Evolutionary conservation across 2,113 vertebrate genomes (phyloP).

Genomic region (Microtus richardsoni): DNA sequence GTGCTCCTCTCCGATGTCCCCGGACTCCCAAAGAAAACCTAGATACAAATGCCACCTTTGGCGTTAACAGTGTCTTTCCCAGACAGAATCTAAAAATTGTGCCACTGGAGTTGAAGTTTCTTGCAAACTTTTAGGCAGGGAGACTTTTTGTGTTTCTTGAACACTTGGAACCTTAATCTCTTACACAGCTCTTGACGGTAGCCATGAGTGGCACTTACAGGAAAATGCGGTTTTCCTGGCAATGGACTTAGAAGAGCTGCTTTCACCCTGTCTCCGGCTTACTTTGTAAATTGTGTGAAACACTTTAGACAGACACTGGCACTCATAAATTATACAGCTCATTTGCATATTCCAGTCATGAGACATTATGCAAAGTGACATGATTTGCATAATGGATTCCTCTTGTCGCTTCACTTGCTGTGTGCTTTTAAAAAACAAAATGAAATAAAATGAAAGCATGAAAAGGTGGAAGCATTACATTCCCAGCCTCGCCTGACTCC

Average conservation of each 20-base stretch:
- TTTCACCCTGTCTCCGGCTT: conserved; percentile 78
- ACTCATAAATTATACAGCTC: conserved; percentile 97
- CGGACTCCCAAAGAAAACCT: not conserved
- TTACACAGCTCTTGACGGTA: conserved; percentile 54
- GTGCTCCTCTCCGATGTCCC: not conserved
- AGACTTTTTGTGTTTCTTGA: conserved; percentile 65
- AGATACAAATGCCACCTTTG: conserved; percentile 40
- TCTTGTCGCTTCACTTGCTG: conserved; percentile 94
- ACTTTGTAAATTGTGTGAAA: conserved; percentile 96
- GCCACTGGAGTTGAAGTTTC: not conserved
- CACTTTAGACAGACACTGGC: conserved; percentile 93
- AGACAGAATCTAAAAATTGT: not conserved
- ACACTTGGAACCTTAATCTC: conserved; percentile 53
- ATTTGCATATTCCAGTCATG: conserved; percentile 98
- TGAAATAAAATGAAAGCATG: conserved; percentile 87
- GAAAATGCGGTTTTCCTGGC: conserved; percentile 76
- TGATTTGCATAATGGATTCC: conserved; percentile 98
- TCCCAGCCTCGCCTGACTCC: conserved; percentile 68
- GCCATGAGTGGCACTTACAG: conserved; percentile 70
- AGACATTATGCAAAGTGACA: conserved; percentile 96
- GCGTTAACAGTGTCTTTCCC: not conserved
- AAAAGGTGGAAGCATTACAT: conserved; percentile 83
- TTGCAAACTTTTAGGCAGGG: conserved; percentile 63
- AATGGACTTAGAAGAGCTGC: conserved; percentile 80
- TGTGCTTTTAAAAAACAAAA: conserved; percentile 90